phyloP scores from a whole-genome alignment of 2,797 vertebrate genomes.

The Limosa lapponica region DNA sequence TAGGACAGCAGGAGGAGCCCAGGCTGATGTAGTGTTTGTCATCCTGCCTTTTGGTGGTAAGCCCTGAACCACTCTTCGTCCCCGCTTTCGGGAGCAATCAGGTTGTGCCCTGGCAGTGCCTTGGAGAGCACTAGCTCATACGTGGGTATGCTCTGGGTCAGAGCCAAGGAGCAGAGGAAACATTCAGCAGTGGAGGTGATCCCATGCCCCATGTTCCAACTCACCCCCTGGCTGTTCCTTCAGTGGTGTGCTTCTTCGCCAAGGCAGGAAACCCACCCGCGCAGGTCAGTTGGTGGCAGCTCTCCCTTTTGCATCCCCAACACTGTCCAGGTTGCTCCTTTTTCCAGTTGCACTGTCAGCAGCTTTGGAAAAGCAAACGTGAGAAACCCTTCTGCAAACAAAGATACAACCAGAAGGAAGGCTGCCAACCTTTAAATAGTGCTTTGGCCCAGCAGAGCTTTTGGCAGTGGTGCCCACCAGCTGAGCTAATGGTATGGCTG shows the following conservation, averaged over 20 bases:
- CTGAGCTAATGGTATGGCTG: background rate
- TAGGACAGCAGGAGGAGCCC: background rate
- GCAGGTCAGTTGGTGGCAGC: background rate
- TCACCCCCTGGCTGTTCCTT: background rate
- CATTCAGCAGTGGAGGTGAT: background rate
- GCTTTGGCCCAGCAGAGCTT: background rate
- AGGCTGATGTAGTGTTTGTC: background rate
- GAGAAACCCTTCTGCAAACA: background rate
- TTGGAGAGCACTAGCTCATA: background rate
- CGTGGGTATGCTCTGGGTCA: background rate
- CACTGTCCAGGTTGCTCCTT: background rate
- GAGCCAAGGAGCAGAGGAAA: background rate
- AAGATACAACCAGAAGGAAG: background rate
- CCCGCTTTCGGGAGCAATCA: background rate
- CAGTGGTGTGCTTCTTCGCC: background rate
- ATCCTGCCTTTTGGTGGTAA: background rate
- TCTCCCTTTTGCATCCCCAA: background rate
- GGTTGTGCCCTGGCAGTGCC: background rate
- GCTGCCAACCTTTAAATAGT: background rate
- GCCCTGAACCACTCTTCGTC: background rate
- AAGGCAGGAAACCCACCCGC: background rate
- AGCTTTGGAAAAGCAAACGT: background rate
- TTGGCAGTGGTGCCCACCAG: background rate
- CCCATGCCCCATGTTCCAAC: fast-evolving
- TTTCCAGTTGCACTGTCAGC: background rate